phyloP scores from a whole-genome alignment of 2,888 invertebrate species.

The Drosophila nigritarsus region DNA sequence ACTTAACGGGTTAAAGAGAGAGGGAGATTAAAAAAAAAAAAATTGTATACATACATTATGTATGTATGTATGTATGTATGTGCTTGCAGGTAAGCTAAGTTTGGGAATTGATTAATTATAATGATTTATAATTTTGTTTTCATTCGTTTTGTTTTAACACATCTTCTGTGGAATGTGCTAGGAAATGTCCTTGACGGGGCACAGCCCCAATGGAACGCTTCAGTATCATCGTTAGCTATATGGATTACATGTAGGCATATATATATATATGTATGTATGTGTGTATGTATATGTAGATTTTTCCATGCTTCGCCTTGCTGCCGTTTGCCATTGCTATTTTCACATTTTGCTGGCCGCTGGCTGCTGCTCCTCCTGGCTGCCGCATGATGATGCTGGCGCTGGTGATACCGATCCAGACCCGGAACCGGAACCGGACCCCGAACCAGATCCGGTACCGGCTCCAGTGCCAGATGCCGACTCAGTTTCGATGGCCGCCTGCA shows the following conservation, averaged over 20 bases:
- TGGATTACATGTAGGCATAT: slow-evolving; percentile 12
- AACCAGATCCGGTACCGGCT: slow-evolving; percentile 5
- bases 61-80: slow-evolving; percentile 15
- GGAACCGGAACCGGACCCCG: slow-evolving; percentile 17
- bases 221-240: slow-evolving; percentile 46
- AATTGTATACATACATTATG: slow-evolving; percentile 17
- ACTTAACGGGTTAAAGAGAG: slow-evolving; percentile 69
- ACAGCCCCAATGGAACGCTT: slow-evolving; percentile 60
- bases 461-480: slow-evolving; percentile 21
- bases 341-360: slow-evolving; percentile 30
- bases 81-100: slow-evolving; percentile 35
- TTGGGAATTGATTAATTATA: slow-evolving; percentile 38
- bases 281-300: slow-evolving; percentile 13
- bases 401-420: slow-evolving; percentile 52
- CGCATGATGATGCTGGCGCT: slow-evolving; percentile 35
- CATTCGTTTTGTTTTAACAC: slow-evolving; percentile 23
- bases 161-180: slow-evolving; percentile 52
- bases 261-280: slow-evolving; percentile 10
- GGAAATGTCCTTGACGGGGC: slow-evolving; percentile 54
- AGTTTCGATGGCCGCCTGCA: slow-evolving; percentile 67
- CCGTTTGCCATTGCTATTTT: slow-evolving; percentile 13
- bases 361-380: slow-evolving; percentile 45
- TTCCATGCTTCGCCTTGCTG: slow-evolving; percentile 19
- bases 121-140: slow-evolving; percentile 24
- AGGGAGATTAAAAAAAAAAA: slow-evolving; percentile 24